Conservation (phyloP, 2,797 vertebrate genomes). For the Pseudochirops corinnae region DNA sequence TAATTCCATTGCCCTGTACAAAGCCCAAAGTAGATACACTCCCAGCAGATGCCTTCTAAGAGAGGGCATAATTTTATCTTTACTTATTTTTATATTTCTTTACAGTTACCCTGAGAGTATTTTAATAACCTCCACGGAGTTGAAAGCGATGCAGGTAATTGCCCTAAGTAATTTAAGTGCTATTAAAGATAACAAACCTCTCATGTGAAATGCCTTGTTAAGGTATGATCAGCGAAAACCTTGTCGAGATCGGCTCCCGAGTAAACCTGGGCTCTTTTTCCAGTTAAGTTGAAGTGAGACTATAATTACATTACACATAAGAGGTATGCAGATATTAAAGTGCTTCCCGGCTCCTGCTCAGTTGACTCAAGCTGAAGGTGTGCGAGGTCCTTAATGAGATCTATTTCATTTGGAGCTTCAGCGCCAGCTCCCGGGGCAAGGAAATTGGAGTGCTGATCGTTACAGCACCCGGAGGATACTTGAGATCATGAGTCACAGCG, state of each 20-base stretch:
- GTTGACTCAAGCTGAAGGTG: conserved; percentile 40
- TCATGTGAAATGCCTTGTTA: conserved; percentile 82
- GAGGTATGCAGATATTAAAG: conserved; percentile 68
- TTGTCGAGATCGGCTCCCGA: conserved; percentile 72
- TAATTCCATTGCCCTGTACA: conserved; percentile 60
- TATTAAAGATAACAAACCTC: conserved; percentile 86
- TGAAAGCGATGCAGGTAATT: conserved; percentile 84
- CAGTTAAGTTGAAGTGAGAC: conserved; percentile 76
- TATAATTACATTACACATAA: conserved; percentile 80
- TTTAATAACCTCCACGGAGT: conserved; percentile 84
- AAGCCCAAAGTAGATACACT: conserved; percentile 73
- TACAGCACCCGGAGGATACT: conserved; percentile 3
- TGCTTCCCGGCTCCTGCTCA: conserved; percentile 42
- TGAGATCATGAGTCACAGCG: conserved; percentile 18
- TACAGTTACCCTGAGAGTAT: conserved; percentile 80
- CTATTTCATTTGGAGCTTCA: not conserved
- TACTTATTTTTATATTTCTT: conserved; percentile 83
- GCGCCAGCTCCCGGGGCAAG: not conserved
- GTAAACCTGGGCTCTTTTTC: conserved; percentile 78
- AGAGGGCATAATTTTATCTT: conserved; percentile 78
- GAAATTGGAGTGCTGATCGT: conserved; percentile 15
- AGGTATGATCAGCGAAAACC: conserved; percentile 82
- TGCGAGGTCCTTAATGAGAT: conserved; percentile 66
- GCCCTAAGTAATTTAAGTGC: conserved; percentile 84
- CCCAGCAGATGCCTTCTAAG: conserved; percentile 73